Base-by-base conservation (phyloP, 2,113 vertebrate species). In the Origma solitaria region DNA sequence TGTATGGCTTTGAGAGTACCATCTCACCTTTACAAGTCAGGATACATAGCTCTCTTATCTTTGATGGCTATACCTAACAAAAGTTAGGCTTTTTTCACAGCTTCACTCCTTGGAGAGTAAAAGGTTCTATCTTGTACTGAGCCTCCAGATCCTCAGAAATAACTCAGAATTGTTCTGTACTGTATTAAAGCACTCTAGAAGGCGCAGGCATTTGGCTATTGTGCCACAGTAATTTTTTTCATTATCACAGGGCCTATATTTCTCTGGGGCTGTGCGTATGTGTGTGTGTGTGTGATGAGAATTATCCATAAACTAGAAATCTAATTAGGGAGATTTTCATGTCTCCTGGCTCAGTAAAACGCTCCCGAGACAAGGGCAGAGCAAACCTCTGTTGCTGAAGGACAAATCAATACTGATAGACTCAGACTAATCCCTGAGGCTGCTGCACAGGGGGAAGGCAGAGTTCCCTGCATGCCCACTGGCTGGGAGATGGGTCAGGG, bases 271-370 rank as follows among this genome's bases (percentile, higher is more conserved):
- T n/a, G 0, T 37, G 15, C 38, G n/a, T 40, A 4, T 22, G 22
- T 70, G 20, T 51, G 6, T 33, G 5, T 33, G 33, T 70, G 21
- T 11, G 15, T 25, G 49, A 62, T 22, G 30, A 97, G 92, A 96
- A 88, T n/a, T 42, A 68, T 21, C 61, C 47, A 71, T 53, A 86
- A 73, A 92, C 3, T 78, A 81, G 60, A 72, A 94, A 90, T 77
- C 64, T 88, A 95, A 91, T 95, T 94, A 84, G 49, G 40, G 42
- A 58, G 57, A 75, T 86, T 97, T 95, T 92, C 66, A 44, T 3
- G 3, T 76, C 35, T 66, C 65, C 27, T 4, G 13, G 45, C 38
- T 90, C 69, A 78, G 78, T 72, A 65, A 81, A 94, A 62, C 37
- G 54, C 27, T 79, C 70, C 73, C 0, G 0, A 89, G 90, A 95